Percentiles rank a stretch among this genome's conserved stretches.
Evolutionary conservation across 2,797 vertebrate genomes (phyloP).

Genomic region (Scolopax bukidnonensis): DNA sequence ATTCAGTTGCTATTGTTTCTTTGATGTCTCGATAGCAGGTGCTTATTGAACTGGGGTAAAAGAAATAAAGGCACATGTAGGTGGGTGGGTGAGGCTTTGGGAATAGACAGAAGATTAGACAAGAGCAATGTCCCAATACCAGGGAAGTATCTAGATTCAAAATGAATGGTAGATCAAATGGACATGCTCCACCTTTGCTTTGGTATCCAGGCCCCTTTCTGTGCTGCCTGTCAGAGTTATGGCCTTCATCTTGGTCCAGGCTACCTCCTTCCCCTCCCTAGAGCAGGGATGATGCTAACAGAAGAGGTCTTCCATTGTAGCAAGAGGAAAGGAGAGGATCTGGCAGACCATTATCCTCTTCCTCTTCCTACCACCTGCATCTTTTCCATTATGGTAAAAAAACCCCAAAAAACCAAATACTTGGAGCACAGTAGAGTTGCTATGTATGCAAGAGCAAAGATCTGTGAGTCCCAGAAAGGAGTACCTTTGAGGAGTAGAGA

Average conservation of each 20-base stretch:
- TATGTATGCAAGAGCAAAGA: background rate
- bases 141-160: background rate
- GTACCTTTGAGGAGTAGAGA: background rate
- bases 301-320: background rate
- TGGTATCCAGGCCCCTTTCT: background rate
- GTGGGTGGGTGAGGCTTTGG: background rate
- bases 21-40: background rate
- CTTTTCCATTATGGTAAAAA: background rate
- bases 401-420: background rate
- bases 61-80: background rate
- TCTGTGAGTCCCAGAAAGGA: background rate
- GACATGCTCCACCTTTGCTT: background rate
- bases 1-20: conserved; percentile 43
- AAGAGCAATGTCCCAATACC: background rate
- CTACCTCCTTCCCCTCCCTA: background rate
- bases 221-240: background rate
- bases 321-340: background rate
- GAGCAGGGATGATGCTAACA: background rate
- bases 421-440: background rate
- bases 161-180: background rate
- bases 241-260: background rate
- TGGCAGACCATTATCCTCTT: background rate
- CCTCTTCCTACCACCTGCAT: background rate
- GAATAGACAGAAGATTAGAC: background rate
- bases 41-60: conserved; percentile 9